A percentile compares a stretch with the other conserved stretches of the same genome.
Conservation (phyloP, 2,797 vertebrate species). For the Forpus xanthops region DNA sequence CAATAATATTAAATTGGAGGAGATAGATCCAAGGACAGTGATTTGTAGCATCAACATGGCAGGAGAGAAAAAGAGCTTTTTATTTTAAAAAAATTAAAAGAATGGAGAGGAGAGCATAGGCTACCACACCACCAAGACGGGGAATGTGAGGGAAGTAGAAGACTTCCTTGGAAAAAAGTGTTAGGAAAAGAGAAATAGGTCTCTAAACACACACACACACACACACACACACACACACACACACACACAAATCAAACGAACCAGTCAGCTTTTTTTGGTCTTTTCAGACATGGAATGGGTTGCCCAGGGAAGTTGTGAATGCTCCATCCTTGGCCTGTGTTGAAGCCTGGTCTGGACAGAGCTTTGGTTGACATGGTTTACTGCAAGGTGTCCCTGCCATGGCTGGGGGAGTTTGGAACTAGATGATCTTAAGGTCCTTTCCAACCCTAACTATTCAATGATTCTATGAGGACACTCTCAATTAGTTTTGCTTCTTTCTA, state of each 20-base stretch:
- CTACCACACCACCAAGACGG: neutral
- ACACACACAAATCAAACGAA: neutral
- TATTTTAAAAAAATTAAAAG: neutral
- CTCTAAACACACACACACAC: neutral
- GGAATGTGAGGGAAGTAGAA: neutral
- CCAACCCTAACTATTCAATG: neutral
- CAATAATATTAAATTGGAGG: neutral
- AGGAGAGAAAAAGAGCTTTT: neutral
- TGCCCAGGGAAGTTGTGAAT: neutral
- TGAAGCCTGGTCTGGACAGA: neutral
- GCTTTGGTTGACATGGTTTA: neutral
- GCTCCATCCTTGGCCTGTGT: neutral
- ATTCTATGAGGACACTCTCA: neutral
- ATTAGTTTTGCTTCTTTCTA: too few species aligned
- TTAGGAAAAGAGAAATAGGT: neutral
- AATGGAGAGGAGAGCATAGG: neutral
- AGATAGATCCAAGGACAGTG: neutral
- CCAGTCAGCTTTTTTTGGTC: neutral
- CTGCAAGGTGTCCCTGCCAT: neutral
- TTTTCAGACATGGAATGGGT: neutral
- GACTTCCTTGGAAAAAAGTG: neutral
- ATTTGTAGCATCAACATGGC: neutral
- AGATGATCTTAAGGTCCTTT: neutral
- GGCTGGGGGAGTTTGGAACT: neutral
- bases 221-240: too few species aligned